Evolutionary conservation across 2,888 invertebrate species (phyloP).

Genomic region (Catocala nupta): DNA sequence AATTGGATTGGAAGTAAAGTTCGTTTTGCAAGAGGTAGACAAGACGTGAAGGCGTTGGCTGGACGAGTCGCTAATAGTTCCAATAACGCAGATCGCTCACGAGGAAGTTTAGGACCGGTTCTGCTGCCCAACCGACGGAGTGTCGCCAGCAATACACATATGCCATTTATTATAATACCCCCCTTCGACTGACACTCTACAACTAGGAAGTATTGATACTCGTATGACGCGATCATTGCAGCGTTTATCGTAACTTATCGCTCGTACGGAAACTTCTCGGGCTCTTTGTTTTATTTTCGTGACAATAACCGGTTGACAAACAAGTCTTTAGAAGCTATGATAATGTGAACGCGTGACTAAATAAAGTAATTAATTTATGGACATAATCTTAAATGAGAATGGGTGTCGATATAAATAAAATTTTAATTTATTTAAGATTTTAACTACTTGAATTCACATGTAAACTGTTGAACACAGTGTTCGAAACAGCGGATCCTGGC

Average conservation of each 20-base stretch:
- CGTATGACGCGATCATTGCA: slow-evolving; percentile 64
- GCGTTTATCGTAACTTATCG: slow-evolving; percentile 59
- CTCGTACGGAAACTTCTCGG: slow-evolving; percentile 55
- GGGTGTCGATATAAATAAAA: slow-evolving; percentile 22
- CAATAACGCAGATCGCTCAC: slow-evolving; percentile 75
- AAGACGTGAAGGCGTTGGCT: slow-evolving; percentile 50
- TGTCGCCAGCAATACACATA: slow-evolving; percentile 72
- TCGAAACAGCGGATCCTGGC: slow-evolving; percentile 42
- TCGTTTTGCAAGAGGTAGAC: slow-evolving; percentile 39
- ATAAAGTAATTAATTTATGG: slow-evolving; percentile 42
- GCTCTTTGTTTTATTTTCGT: slow-evolving; percentile 51
- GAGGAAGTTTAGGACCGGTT: slow-evolving; percentile 80
- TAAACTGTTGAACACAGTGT: slow-evolving; percentile 41
- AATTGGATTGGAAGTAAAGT: slow-evolving; percentile 44
- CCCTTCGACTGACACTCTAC: slow-evolving; percentile 67
- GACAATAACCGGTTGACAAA: slow-evolving; percentile 35
- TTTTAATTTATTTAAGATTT: slow-evolving; percentile 22
- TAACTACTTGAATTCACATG: slow-evolving; percentile 12
- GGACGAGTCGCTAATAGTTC: slow-evolving; percentile 65
- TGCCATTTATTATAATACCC: slow-evolving; percentile 78
- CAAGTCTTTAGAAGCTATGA: slow-evolving; percentile 37
- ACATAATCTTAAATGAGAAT: slow-evolving; percentile 25
- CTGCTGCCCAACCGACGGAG: slow-evolving; percentile 60
- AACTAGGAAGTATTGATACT: slow-evolving; percentile 68
- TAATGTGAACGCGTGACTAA: slow-evolving; percentile 40